Conservation (phyloP, 2,888 invertebrate species). For the Phrixothrix hirtus region DNA sequence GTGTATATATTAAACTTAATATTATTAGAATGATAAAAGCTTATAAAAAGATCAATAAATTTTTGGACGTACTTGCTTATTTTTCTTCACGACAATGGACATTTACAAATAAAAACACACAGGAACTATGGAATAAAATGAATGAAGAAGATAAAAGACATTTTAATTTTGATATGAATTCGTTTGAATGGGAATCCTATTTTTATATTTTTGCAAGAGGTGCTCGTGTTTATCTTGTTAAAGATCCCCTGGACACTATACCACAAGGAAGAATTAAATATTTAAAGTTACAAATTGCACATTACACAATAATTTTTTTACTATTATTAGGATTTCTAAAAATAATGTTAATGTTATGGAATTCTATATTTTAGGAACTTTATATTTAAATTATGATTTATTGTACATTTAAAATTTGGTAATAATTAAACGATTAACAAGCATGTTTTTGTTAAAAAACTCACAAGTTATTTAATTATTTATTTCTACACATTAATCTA, state of each 20-base stretch:
- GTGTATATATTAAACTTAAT: too few species aligned
- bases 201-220: conserved; percentile 71
- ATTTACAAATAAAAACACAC: conserved; percentile 59
- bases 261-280: conserved; percentile 64
- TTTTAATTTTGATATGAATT: conserved; percentile 72
- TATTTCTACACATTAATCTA: neutral
- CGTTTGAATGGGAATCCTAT: conserved; percentile 72
- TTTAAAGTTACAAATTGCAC: conserved; percentile 42
- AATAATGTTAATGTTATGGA: neutral
- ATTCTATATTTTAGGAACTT: neutral
- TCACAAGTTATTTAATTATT: neutral
- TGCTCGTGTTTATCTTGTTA: conserved; percentile 72
- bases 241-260: conserved; percentile 71
- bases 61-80: conserved; percentile 72
- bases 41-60: conserved; percentile 79
- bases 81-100: conserved; percentile 73
- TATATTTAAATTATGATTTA: neutral
- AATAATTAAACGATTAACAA: neutral
- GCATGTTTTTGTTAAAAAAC: neutral
- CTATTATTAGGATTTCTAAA: neutral
- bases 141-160: conserved; percentile 57
- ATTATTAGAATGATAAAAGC: conserved; percentile 71
- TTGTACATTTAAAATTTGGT: neutral
- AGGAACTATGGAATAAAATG: conserved; percentile 60
- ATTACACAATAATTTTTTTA: conserved; percentile 34